A percentile compares a stretch with the other conserved stretches of the same genome.
These are phyloP conservation scores for Limonius californicus DNA, from an alignment of 1,140 invertebrate genomes.

Conservation along the genomic window DNA sequence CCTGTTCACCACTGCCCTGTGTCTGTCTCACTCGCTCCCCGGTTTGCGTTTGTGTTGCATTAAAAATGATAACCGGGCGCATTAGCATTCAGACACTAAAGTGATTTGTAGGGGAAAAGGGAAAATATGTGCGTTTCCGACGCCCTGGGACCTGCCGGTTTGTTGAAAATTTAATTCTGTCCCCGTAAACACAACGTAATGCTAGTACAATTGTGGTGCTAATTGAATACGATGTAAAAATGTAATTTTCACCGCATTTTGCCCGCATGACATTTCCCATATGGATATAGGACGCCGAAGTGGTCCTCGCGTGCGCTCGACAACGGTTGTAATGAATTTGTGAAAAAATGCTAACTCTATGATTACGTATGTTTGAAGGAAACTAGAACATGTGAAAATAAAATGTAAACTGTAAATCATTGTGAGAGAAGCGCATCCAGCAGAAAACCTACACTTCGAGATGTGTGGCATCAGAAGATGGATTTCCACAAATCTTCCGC, in stretches of 20 bases:
- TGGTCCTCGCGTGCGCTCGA: too few relatives aligned
- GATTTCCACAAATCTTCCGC: too few relatives aligned
- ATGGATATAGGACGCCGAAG: background rate
- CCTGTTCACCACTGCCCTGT: background rate
- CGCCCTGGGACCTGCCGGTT: background rate
- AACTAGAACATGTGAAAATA: too few relatives aligned
- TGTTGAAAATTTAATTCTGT: constrained; percentile 11
- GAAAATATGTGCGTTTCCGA: constrained; percentile 5
- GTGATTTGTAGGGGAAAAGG: background rate
- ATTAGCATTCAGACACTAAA: constrained; percentile 1
- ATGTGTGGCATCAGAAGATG: too few relatives aligned
- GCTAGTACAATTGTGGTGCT: constrained; percentile 1
- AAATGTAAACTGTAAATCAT: too few relatives aligned
- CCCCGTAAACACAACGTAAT: constrained; percentile 3
- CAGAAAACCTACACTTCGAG: too few relatives aligned
- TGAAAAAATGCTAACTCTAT: too few relatives aligned
- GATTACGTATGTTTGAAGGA: too few relatives aligned
- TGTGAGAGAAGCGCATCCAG: too few relatives aligned
- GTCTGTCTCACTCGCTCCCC: background rate
- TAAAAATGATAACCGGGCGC: background rate
- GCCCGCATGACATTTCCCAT: constrained; percentile 5
- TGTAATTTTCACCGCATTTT: constrained; percentile 1
- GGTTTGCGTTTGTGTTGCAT: background rate
- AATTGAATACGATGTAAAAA: constrained; percentile 8
- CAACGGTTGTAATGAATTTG: too few relatives aligned